Evolutionary conservation across 2,113 vertebrate species (phyloP).

Genomic region (Miniopterus natalensis): DNA sequence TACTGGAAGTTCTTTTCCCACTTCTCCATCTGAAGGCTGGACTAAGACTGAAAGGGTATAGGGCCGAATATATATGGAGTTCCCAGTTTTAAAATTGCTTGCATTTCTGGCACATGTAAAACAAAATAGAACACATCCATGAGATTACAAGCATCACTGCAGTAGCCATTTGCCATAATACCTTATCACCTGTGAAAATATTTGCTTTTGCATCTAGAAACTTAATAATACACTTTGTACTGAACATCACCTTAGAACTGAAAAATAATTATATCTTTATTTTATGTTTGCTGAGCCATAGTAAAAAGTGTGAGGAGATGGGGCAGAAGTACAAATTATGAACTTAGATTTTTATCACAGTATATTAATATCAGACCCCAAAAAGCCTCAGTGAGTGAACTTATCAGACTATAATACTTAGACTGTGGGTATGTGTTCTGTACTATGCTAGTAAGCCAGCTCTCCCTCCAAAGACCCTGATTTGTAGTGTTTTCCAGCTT

Average conservation of each 20-base stretch:
- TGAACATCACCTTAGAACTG: not conserved
- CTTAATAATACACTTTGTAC: not conserved
- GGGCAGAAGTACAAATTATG: not conserved
- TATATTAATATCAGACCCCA: not conserved
- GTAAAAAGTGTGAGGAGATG: not conserved
- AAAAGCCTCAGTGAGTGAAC: not conserved
- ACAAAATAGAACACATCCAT: not conserved
- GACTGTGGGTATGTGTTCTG: not conserved
- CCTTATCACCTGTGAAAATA: not conserved
- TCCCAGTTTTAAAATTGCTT: constrained; percentile 75
- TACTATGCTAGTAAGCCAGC: not conserved
- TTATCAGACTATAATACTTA: not conserved
- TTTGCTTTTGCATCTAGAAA: not conserved
- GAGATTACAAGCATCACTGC: not conserved
- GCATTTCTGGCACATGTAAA: constrained; percentile 78
- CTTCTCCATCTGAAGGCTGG: constrained; percentile 87
- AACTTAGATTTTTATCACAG: not conserved
- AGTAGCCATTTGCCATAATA: not conserved
- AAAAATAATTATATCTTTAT: not conserved
- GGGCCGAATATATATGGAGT: constrained; percentile 82
- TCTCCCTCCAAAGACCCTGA: not conserved
- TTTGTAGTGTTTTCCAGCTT: not conserved
- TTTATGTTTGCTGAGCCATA: not conserved
- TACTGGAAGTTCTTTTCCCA: constrained; percentile 82
- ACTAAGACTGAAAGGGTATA: constrained; percentile 82